These are phyloP conservation scores for Ia io DNA, from an alignment of 2,113 vertebrate genomes.

Conservation along the genomic window DNA sequence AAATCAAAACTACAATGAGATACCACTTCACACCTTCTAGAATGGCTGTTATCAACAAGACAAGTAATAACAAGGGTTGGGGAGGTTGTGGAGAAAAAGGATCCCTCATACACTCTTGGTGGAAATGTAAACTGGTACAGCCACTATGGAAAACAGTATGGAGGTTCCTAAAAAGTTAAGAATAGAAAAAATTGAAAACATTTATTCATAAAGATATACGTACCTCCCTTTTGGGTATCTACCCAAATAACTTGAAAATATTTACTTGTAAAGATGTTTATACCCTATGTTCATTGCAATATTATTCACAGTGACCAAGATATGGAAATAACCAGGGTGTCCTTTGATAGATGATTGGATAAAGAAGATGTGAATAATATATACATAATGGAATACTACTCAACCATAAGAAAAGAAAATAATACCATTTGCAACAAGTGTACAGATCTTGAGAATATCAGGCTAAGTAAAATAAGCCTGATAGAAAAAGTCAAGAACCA, in stretches of 20 bases:
- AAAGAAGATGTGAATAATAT: not conserved
- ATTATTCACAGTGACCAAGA: not conserved
- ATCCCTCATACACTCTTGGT: not conserved
- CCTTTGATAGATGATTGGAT: not conserved
- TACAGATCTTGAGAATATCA: not conserved
- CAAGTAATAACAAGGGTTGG: too few species aligned
- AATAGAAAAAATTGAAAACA: not conserved
- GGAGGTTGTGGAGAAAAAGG: not conserved
- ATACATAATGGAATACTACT: not conserved
- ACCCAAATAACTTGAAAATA: not conserved
- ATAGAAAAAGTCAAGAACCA: not conserved
- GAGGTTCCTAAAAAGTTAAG: not conserved
- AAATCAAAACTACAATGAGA: not conserved
- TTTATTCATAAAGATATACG: too few species aligned
- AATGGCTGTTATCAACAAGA: not conserved
- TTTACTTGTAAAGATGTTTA: not conserved
- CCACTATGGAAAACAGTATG: not conserved
- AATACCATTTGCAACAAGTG: not conserved
- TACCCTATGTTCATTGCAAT: not conserved
- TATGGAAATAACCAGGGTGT: not conserved
- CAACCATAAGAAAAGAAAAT: not conserved
- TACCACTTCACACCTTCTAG: not conserved
- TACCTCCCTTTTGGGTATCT: not conserved
- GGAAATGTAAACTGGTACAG: not conserved
- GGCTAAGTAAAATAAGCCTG: not conserved